These are phyloP conservation scores for Notechis scutatus DNA, from an alignment of 2,113 vertebrate genomes.

Conservation along the genomic window DNA sequence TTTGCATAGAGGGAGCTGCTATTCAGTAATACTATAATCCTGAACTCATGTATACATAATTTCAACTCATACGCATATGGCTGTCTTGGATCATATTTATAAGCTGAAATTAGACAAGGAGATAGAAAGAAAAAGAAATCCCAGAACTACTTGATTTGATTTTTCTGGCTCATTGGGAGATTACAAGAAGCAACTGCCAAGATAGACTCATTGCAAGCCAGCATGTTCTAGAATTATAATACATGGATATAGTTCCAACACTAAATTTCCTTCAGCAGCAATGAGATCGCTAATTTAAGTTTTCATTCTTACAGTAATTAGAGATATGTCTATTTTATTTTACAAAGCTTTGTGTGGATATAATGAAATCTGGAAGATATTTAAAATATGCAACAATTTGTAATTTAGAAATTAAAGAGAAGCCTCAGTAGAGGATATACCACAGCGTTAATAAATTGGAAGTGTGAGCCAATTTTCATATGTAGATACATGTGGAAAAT, in stretches of 20 bases:
- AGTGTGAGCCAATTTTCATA: slow-evolving; percentile 51
- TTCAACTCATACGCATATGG: neutral
- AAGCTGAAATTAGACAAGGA: neutral
- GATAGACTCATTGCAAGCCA: neutral
- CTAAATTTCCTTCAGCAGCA: neutral
- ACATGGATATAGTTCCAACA: neutral
- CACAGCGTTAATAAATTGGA: slow-evolving; percentile 52
- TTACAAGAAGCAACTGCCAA: neutral
- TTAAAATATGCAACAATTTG: slow-evolving; percentile 44
- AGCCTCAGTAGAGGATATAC: slow-evolving; percentile 45
- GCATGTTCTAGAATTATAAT: neutral
- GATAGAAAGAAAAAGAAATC: neutral
- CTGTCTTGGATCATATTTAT: neutral
- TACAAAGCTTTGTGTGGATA: slow-evolving; percentile 39
- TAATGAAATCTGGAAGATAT: slow-evolving; percentile 38
- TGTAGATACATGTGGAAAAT: slow-evolving; percentile 56
- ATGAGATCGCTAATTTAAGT: slow-evolving; percentile 6
- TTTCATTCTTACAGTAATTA: slow-evolving; percentile 12
- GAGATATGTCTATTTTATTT: slow-evolving; percentile 41
- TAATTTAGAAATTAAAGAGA: slow-evolving; percentile 60
- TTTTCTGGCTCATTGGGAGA: slow-evolving; percentile 1
- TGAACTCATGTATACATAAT: neutral
- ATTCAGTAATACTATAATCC: neutral
- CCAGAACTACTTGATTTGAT: neutral
- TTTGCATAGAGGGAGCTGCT: neutral